Percentiles rank a stretch among this genome's conserved stretches.
phyloP scores from a whole-genome alignment of 2,797 vertebrate genomes.

The Tragopan temminckii region DNA sequence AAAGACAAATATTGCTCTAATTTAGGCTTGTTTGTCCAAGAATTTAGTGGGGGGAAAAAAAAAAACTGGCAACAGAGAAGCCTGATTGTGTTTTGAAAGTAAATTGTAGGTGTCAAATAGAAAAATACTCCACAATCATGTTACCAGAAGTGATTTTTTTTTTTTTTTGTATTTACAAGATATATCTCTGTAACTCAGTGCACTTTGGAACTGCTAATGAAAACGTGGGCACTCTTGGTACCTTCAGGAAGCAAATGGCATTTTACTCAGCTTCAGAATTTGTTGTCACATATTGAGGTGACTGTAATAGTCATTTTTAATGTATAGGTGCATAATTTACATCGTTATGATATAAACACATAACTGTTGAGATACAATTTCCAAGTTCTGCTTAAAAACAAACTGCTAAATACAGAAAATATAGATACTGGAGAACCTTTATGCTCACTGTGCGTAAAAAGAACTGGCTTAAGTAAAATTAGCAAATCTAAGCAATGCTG shows the following conservation, averaged over 20 bases:
- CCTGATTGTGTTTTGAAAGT: background rate
- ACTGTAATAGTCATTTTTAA: background rate
- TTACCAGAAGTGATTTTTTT: background rate
- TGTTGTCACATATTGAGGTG: background rate
- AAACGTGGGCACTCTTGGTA: background rate
- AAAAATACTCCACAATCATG: background rate
- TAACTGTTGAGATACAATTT: background rate
- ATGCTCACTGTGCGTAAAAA: background rate
- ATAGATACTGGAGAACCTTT: background rate
- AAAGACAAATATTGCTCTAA: background rate
- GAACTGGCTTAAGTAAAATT: background rate
- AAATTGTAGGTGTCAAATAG: background rate
- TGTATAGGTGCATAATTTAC: background rate
- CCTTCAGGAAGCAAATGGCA: background rate
- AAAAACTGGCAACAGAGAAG: background rate
- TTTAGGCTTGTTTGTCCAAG: background rate
- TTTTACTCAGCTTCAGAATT: background rate
- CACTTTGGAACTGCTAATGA: background rate
- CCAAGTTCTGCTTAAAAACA: background rate
- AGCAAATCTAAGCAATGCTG: background rate
- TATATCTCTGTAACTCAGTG: background rate
- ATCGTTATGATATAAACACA: background rate
- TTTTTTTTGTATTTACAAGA: background rate
- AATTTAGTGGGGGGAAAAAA: background rate
- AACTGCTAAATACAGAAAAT: background rate